Percentiles rank a stretch among this genome's conserved stretches.
These are phyloP conservation scores for Ovis canadensis DNA, from an alignment of 2,113 vertebrate species.

Conservation along the genomic window DNA sequence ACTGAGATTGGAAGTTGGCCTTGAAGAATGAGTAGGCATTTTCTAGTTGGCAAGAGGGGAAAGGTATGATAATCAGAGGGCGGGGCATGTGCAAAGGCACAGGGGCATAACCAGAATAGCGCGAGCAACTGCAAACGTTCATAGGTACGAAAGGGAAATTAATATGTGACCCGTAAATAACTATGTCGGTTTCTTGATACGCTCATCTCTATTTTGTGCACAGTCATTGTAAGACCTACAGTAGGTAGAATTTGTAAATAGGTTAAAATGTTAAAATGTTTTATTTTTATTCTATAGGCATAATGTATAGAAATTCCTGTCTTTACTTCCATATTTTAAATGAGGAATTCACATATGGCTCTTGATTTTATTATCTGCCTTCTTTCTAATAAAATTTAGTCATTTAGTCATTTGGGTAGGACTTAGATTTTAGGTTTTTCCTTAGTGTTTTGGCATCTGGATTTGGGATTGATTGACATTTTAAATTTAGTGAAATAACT, in stretches of 20 bases:
- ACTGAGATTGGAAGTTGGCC: background rate
- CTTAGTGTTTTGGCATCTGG: background rate
- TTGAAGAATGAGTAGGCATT: background rate
- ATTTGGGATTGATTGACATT: background rate
- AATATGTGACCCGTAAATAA: background rate
- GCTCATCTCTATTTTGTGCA: background rate
- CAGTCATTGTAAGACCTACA: background rate
- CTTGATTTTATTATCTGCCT: background rate
- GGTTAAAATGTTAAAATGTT: background rate
- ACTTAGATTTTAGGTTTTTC: background rate
- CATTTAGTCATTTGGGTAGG: background rate
- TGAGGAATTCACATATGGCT: background rate
- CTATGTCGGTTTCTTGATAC: background rate
- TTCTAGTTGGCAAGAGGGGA: background rate
- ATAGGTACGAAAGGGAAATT: background rate
- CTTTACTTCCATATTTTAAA: background rate
- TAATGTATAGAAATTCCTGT: background rate
- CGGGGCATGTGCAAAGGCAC: background rate
- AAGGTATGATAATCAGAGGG: background rate
- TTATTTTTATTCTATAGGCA: background rate
- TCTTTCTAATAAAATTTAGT: slow-evolving; percentile 22
- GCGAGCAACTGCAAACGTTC: background rate
- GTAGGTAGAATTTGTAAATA: background rate
- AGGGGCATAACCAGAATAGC: background rate
- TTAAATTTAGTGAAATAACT: background rate